Percentiles rank a stretch among this genome's conserved stretches.
These are phyloP conservation scores for human DNA, from an alignment of 2,113 vertebrate genomes.

Conservation along the genomic window DNA sequence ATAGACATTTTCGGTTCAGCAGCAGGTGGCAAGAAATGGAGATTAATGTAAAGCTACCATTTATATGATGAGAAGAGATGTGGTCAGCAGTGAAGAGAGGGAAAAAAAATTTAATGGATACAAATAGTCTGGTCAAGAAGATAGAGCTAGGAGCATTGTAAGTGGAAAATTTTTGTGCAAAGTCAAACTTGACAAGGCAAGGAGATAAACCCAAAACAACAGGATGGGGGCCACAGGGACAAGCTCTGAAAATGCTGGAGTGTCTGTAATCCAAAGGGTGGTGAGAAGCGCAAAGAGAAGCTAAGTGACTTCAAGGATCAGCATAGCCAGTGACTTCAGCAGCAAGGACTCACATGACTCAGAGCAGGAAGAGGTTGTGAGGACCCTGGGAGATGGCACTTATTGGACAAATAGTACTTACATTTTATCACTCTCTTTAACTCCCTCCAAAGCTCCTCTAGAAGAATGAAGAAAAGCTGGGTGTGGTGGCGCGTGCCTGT, in stretches of 20 bases:
- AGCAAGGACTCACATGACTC: neutral
- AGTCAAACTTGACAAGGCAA: neutral
- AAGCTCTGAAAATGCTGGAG: neutral
- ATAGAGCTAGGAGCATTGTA: neutral
- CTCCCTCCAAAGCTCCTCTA: neutral
- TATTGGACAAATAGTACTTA: neutral
- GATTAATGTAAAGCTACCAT: neutral
- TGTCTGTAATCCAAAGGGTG: neutral
- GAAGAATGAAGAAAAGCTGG: no score
- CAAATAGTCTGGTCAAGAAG: conserved; percentile 16
- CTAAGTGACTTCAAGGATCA: neutral
- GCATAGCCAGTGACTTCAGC: neutral
- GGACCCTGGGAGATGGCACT: neutral
- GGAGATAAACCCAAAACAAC: neutral
- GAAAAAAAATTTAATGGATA: neutral
- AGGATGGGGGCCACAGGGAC: neutral
- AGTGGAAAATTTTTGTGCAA: neutral
- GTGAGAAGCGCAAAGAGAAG: neutral
- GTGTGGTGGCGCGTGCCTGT: no score
- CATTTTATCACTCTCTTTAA: neutral
- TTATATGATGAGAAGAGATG: conserved; percentile 24
- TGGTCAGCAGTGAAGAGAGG: neutral
- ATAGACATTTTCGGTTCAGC: conserved; percentile 21
- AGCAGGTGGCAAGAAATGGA: conserved; percentile 4
- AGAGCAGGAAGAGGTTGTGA: neutral